Evolutionary conservation across 2,888 invertebrate species (phyloP).

Genomic region (Cataglyphis rosenhaueri): DNA sequence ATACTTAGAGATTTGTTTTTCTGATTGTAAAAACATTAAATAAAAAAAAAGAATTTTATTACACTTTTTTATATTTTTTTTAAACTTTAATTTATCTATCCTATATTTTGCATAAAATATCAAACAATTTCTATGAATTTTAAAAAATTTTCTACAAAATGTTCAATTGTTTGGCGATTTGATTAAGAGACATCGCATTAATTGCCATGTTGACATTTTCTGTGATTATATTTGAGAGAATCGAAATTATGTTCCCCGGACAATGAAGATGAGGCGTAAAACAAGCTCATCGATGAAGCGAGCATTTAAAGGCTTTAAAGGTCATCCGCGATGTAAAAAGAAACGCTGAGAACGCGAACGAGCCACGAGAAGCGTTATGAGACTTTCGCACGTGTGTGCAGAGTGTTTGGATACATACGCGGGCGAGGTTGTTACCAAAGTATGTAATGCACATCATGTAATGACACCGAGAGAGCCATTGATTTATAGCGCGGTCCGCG

Average conservation of each 20-base stretch:
- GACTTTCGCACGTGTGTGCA: slow-evolving; percentile 49
- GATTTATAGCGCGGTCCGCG: slow-evolving; percentile 71
- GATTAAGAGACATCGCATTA: slow-evolving; percentile 1
- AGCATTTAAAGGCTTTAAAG: slow-evolving; percentile 77
- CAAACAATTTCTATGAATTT: not conserved
- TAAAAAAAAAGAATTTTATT: slow-evolving; percentile 20
- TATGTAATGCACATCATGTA: slow-evolving; percentile 74
- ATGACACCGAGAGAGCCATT: slow-evolving; percentile 73
- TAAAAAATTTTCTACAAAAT: not conserved
- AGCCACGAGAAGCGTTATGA: slow-evolving; percentile 74
- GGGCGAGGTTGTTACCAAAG: slow-evolving; percentile 42
- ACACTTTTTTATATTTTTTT: not conserved
- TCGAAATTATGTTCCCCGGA: slow-evolving; percentile 51
- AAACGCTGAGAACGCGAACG: slow-evolving; percentile 69
- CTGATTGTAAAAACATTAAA: not conserved
- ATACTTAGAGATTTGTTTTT: not conserved
- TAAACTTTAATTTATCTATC: not conserved
- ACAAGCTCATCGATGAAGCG: slow-evolving; percentile 53
- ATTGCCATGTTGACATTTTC: slow-evolving; percentile 23
- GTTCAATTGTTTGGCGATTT: not conserved
- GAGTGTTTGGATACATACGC: slow-evolving; percentile 30
- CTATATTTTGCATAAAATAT: not conserved
- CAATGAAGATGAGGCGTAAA: slow-evolving; percentile 62
- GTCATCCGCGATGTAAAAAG: slow-evolving; percentile 68
- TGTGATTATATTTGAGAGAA: slow-evolving; percentile 11